Conservation (phyloP, 2,113 vertebrate species). For the Hippocampus barbouri region DNA sequence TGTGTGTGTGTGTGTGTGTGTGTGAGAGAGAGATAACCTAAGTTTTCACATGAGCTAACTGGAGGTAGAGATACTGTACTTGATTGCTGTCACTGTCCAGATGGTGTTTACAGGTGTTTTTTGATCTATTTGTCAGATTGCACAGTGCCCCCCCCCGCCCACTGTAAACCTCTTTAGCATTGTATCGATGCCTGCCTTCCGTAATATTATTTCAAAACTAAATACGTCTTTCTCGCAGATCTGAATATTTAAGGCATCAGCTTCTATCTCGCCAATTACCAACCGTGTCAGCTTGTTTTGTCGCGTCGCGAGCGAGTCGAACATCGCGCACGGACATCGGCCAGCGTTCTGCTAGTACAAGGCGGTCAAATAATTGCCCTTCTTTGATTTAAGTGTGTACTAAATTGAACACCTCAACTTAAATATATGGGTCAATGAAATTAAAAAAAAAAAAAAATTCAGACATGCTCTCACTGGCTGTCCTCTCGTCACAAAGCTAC, state of each 20-base stretch:
- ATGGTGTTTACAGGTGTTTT: constrained; percentile 59
- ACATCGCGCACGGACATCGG: constrained; percentile 26
- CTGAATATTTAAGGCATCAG: constrained; percentile 10
- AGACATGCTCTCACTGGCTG: constrained; percentile 34
- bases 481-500: constrained; percentile 51
- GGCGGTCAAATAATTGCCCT: constrained; percentile 20
- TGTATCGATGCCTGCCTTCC: constrained; percentile 41
- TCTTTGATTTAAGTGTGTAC: constrained; percentile 37
- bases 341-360: constrained; percentile 20
- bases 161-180: constrained; percentile 41
- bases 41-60: constrained; percentile 27
- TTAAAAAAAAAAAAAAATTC: constrained; percentile 3
- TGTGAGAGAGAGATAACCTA: constrained; percentile 19
- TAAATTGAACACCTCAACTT: constrained; percentile 42
- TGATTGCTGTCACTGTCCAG: constrained; percentile 51
- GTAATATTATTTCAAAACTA: constrained; percentile 22
- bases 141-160: constrained; percentile 30
- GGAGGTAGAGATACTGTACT: constrained; percentile 39
- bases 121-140: constrained; percentile 44
- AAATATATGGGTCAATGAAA: constrained; percentile 28
- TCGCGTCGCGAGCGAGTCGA: constrained; percentile 6
- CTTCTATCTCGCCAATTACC: constrained; percentile 26
- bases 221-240: constrained; percentile 17
- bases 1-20: too few species aligned
- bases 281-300: not conserved